A percentile compares a stretch with the other conserved stretches of the same genome.
These are phyloP conservation scores for Erynnis tages DNA, from an alignment of 2,888 invertebrate species.

Conservation along the genomic window DNA sequence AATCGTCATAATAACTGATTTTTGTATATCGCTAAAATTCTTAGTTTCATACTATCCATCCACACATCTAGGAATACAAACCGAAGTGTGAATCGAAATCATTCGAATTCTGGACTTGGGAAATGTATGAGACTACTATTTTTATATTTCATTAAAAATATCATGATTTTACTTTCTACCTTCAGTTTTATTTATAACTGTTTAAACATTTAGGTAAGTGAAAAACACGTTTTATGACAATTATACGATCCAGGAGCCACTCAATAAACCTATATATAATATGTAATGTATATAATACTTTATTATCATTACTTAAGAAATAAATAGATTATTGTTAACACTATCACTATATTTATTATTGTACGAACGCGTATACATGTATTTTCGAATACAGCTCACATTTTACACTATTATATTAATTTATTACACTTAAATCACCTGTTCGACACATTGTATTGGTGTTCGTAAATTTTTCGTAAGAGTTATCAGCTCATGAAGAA, in stretches of 20 bases:
- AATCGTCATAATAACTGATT: neutral
- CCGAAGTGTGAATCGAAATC: too few relatives aligned
- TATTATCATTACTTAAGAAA: constrained; percentile 60
- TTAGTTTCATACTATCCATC: too few relatives aligned
- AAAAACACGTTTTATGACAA: neutral
- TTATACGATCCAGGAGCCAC: neutral
- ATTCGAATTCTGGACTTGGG: too few relatives aligned
- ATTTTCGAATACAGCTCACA: constrained; percentile 73
- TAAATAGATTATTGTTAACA: constrained; percentile 64
- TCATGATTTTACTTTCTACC: too few relatives aligned
- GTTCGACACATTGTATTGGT: neutral
- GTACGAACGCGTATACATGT: constrained; percentile 80
- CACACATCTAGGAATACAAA: too few relatives aligned
- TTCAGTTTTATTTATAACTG: too few relatives aligned
- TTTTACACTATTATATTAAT: constrained; percentile 34
- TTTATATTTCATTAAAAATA: too few relatives aligned
- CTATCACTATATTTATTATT: constrained; percentile 72
- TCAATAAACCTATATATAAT: neutral
- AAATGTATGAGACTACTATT: too few relatives aligned
- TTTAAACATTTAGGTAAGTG: neutral
- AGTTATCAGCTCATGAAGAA: too few relatives aligned
- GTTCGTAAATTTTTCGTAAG: neutral
- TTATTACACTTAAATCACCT: constrained; percentile 15
- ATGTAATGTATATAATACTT: constrained; percentile 47
- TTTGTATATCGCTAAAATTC: too few relatives aligned